Base-by-base conservation (phyloP, 2,113 vertebrate species). In the Lucifuga dentata region DNA sequence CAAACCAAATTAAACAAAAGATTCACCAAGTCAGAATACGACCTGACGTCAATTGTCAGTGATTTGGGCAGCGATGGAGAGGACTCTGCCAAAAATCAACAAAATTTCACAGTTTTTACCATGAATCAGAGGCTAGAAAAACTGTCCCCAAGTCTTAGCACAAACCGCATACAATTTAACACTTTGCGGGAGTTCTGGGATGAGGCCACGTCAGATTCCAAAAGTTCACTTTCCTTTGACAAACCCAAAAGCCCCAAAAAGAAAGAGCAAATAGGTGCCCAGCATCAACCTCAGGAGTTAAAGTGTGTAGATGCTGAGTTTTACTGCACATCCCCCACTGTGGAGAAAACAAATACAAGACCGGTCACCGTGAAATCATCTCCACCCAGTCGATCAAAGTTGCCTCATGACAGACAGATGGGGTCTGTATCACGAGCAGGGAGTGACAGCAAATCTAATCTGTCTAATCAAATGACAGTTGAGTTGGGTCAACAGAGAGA, bases 151-250 rank as follows among this genome's bases (percentile, higher is more conserved):
- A 85, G 85, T 64, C 88, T 90, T 16, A 68, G 84, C 57, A 78
- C 90, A 8, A 90, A 76, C 73, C 91, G 88, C 44, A 88, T 71
- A 24, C 93, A 94, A 20, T 98, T 98, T 76, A 92, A 94, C 84
- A 95, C 68, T 76, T 64, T 98, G 68, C 93, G 88, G 41, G 93
- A 93, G 2, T 98, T 98, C 84, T 98, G 98, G 97, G 89, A 88
- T 53, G 91, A 80, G 11, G 89, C 92, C 52, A 43, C 76, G 13
- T 89, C 91, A 36, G 62, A 86, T 21, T 76, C 79, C 13, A 79
- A 23, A 41, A 79, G 24, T 26, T 62, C 39, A 0, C 19, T 44
- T 12, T 48, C 71, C 1, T n/a, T 11, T 32, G 78, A 63, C 41
- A 76, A 83, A 81, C 40, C 55, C 26, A 88, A 85, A 72, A 74